Evolutionary conservation across 2,113 vertebrate genomes (phyloP), one percentile per base, ranked within the genome.

Genomic region (Octodon degus): DNA sequence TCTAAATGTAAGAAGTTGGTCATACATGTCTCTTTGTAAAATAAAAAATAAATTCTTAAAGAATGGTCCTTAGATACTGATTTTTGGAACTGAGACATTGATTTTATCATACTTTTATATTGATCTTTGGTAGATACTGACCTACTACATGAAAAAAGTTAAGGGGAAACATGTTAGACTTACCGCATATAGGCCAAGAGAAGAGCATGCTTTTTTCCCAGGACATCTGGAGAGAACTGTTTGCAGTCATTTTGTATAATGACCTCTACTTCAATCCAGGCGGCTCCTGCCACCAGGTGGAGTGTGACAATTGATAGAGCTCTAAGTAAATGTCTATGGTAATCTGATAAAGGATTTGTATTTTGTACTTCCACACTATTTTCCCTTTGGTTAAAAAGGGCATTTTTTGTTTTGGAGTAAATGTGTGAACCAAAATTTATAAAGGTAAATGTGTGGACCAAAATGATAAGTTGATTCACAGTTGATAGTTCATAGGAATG

Each of bases 201-300:
- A 97, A 77, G 55, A 93, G 5, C 22, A 40, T 77, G 83, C n/a
- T 90, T 89, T 90, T 94, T 62, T 11, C 22, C 86, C 63, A 93
- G 43, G 81, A 74, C 7, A 58, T 32, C 76, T 53, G 37, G 16
- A 85, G 92, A 95, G 34, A 83, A 32, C 79, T 82, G 47, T 90
- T 79, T 67, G 50, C 43, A 90, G 76, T 97, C 60, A 22, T 93
- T 70, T 74, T 94, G 76, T 84, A 27, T 60, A 47, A 27, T 94
- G 80, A 90, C n/a, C 82, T 94, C 63, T 47, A 47, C 91, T 91
- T 97, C 86, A 96, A 0, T 90, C 80, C 34, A 67, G 58, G 55
- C 82, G 94, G 86, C 76, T 97, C 96, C 89, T 97, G 95, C 97
- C 97, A 97, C 97, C 97, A 97, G 97, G 96, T 97, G 97, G 97